These are phyloP conservation scores for Plumapathes pennacea DNA, from an alignment of 92 coral and sea anemone genomes.

Conservation along the genomic window DNA sequence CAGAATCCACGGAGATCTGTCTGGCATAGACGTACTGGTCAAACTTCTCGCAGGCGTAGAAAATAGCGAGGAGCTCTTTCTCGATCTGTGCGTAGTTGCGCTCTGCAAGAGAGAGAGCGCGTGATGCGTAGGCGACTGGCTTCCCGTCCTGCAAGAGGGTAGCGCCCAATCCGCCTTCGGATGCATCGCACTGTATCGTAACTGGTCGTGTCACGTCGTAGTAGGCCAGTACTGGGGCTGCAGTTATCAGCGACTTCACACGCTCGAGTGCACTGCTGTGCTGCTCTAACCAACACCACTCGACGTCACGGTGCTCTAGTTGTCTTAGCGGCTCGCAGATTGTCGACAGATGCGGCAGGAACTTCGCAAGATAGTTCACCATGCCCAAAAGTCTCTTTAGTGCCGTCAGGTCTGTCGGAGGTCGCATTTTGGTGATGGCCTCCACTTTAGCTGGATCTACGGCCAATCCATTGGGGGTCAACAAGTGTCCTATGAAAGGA, in stretches of 20 bases:
- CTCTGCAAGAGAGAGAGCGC: constrained; percentile 12
- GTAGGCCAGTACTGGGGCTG: constrained; percentile 28
- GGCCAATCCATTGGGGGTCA: constrained; percentile 17
- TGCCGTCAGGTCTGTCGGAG: constrained; percentile 5
- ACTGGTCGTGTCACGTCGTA: constrained; percentile 8
- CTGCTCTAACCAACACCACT: constrained; percentile 1
- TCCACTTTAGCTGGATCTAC: constrained; percentile 28
- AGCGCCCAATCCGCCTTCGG: constrained; percentile 20
- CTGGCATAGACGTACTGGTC: constrained; percentile 9
- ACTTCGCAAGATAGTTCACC: constrained; percentile 22
- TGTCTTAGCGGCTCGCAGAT: constrained; percentile 11
- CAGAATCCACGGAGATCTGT: constrained; percentile 5
- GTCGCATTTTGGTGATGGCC: constrained; percentile 11
- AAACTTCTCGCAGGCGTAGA: constrained; percentile 3
- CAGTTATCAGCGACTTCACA: constrained; percentile 15
- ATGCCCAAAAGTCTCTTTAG: constrained; percentile 14
- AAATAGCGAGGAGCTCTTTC: constrained; percentile 16
- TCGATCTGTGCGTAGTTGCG: constrained; percentile 21
- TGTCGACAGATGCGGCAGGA: constrained; percentile 16
- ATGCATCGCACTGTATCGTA: constrained; percentile 13
- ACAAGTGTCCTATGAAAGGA: constrained; percentile 30
- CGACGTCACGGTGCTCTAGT: constrained; percentile 3
- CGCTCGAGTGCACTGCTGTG: constrained; percentile 23
- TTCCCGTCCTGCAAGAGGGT: constrained; percentile 11
- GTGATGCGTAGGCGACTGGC: constrained; percentile 19